Evolutionary conservation across 92 coral and sea anemone species (phyloP), one percentile per base, ranked within the genome.

Genomic region (Siderastrea siderea): DNA sequence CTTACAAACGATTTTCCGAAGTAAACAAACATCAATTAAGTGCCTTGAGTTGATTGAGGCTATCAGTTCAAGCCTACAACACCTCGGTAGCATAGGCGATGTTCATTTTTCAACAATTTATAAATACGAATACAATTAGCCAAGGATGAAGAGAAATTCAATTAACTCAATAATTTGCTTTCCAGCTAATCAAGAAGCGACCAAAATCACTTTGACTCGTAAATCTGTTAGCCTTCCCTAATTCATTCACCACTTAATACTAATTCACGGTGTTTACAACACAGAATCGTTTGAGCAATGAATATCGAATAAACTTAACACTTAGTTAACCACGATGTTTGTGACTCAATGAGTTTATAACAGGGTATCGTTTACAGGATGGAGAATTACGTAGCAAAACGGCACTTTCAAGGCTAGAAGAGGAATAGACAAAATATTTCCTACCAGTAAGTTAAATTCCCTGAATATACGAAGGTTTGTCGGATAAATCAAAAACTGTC

Each of bases 371-470:
- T 14, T 55, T 16, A 47, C 17, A 57, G 43, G 6, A 13, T 9
- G 52, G 13, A 8, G 50, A 17, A 68, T 51, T 51, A 26, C 38
- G 38, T 26, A 3, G 26, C 53, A 68, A 80, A 67, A 9, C 75
- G 45, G 12, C 19, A 46, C 5, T n/a, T 16, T 3, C 6, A 57
- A 47, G 7, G 5, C 15, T 51, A 16, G 6, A 15, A 44, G 66
- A 81, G 12, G 67, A 17, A 17, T 0, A 17, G 3, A 11, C 26
- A 14, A 70, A 58, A 17, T 58, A 12, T 38, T 54, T 17, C 69
- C 78, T 82, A 82, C 86, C 86, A 59, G 86, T 55, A 3, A 8
- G 67, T 5, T 49, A 60, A 47, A 55, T 82, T 58, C 69, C 54
- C 51, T 52, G 11, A 44, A 17, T 19, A 47, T 15, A 49, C 49